Percentiles rank a stretch among this genome's conserved stretches.
Conservation (phyloP, 2,113 vertebrate genomes). For the Sphyrna mokarran region DNA sequence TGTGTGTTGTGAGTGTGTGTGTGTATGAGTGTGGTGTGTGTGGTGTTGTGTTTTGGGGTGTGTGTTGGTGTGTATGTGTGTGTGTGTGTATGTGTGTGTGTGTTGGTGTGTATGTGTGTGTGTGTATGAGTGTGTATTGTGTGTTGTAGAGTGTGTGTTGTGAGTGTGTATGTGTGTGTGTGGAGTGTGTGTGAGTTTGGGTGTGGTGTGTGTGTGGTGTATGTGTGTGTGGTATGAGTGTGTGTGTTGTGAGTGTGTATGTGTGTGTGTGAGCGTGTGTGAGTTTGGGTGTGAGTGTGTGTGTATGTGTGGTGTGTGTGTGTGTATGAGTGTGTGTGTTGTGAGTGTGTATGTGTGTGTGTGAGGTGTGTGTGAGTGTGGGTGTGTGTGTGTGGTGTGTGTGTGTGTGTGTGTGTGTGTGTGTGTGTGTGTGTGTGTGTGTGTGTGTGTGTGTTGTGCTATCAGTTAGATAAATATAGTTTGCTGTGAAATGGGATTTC, state of each 20-base stretch:
- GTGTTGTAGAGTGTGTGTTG: not conserved
- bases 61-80: not conserved
- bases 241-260: not conserved
- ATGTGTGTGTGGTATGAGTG: not conserved
- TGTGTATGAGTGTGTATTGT: not conserved
- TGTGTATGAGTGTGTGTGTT: too few relatives aligned
- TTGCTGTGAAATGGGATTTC: not conserved
- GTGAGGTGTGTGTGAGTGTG: too few relatives aligned
- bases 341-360: too few relatives aligned
- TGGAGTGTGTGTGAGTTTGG: not conserved
- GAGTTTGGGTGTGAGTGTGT: not conserved
- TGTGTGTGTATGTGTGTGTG: not conserved
- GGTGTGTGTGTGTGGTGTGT: too few relatives aligned
- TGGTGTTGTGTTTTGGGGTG: too few relatives aligned
- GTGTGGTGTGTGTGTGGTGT: not conserved
- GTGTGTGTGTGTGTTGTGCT: not conserved
- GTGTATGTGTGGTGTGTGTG: too few relatives aligned
- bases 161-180: not conserved
- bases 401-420: too few relatives aligned
- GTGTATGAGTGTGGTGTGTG: not conserved
- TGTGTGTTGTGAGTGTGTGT: not conserved
- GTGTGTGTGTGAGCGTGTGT: not conserved
- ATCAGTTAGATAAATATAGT: constrained; percentile 6
- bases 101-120: not conserved
- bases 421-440: not conserved